Evolutionary conservation across 1,140 invertebrate genomes (phyloP).

Genomic region (Solenopsis invicta): DNA sequence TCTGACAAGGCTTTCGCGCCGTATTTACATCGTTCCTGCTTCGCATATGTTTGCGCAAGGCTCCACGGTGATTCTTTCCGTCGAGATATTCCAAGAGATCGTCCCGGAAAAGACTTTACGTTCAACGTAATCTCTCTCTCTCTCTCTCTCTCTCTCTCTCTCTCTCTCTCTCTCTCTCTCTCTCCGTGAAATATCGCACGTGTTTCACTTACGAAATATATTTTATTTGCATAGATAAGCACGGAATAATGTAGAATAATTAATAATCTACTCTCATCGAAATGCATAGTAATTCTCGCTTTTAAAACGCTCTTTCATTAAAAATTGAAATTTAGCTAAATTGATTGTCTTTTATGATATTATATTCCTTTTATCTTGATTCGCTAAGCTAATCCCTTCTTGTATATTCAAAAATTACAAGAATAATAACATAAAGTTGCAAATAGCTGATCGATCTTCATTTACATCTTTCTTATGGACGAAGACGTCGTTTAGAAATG

Average conservation of each 20-base stretch:
- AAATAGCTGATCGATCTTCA: conserved; percentile 12
- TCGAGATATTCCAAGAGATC: not conserved
- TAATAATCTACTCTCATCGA: too few relatives aligned
- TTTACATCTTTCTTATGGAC: conserved; percentile 3
- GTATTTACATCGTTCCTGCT: conserved; percentile 20
- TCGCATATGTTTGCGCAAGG: not conserved
- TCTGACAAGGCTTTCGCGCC: conserved; percentile 46
- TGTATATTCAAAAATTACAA: not conserved
- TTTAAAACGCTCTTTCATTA: not conserved
- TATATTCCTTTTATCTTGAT: not conserved
- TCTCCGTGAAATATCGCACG: not conserved
- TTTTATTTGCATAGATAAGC: not conserved
- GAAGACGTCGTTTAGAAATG: conserved; percentile 22
- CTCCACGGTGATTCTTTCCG: conserved; percentile 10
- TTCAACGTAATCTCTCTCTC: not conserved
- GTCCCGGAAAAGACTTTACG: not conserved
- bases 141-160: not conserved
- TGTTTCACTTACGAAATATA: not conserved
- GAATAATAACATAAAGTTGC: conserved; percentile 16
- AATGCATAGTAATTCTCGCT: not conserved
- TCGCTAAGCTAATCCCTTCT: not conserved
- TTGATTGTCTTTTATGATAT: not conserved
- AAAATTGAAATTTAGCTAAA: not conserved
- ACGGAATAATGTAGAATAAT: too few relatives aligned
- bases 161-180: conserved; percentile 17